Conservation (phyloP, 2,888 invertebrate genomes). For the Omphaloscelis lunosa region DNA sequence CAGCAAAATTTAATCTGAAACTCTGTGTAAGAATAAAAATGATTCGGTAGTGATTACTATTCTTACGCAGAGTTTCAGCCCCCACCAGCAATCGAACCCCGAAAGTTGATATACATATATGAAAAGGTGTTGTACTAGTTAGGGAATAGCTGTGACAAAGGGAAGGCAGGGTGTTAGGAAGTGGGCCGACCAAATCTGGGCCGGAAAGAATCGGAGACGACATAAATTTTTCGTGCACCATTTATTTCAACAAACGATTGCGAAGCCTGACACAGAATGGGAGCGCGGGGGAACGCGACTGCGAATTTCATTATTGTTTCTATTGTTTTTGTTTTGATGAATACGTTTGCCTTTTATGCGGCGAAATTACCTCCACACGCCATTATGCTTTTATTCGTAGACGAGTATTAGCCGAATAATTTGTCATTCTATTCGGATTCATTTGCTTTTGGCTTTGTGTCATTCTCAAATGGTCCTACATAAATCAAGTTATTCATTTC, state of each 20-base stretch:
- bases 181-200: slow-evolving; percentile 70
- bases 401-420: slow-evolving; percentile 22
- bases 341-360: slow-evolving; percentile 59
- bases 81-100: slow-evolving; percentile 16
- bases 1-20: not conserved
- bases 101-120: slow-evolving; percentile 56
- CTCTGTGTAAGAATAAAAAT: not conserved
- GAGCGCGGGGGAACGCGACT: slow-evolving; percentile 67
- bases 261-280: slow-evolving; percentile 75
- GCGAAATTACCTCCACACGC: slow-evolving; percentile 57
- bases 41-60: not conserved
- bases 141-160: slow-evolving; percentile 57
- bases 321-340: slow-evolving; percentile 67
- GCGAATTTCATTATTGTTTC: slow-evolving; percentile 68
- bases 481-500: slow-evolving; percentile 54
- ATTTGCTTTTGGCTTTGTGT: slow-evolving; percentile 31
- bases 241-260: slow-evolving; percentile 85
- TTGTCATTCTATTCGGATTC: slow-evolving; percentile 31
- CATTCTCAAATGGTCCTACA: slow-evolving; percentile 8
- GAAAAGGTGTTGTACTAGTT: slow-evolving; percentile 55
- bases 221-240: slow-evolving; percentile 87
- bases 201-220: slow-evolving; percentile 76
- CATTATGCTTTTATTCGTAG: slow-evolving; percentile 41
- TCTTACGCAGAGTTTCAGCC: not conserved
- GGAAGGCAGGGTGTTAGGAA: slow-evolving; percentile 58